phyloP scores from a whole-genome alignment of 2,797 vertebrate species.

The Sebastes paucispinis region DNA sequence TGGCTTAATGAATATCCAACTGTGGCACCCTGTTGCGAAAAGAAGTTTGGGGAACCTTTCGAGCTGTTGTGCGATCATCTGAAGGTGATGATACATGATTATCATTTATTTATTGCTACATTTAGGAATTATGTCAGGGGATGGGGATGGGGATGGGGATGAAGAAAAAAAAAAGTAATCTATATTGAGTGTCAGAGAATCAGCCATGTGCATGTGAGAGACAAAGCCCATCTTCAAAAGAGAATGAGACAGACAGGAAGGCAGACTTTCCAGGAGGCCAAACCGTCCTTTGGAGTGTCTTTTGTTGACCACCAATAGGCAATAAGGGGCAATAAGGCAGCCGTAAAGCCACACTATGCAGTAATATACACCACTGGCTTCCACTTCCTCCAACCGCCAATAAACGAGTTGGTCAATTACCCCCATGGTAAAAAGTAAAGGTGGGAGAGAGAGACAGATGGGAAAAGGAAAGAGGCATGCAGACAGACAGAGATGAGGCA shows the following conservation, averaged over 20 bases:
- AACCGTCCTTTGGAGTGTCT: slow-evolving; percentile 50
- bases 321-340: slow-evolving; percentile 62
- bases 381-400: slow-evolving; percentile 67
- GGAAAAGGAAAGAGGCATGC: slow-evolving; percentile 1
- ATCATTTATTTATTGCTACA: not conserved
- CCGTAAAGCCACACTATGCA: slow-evolving; percentile 63
- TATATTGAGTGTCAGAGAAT: not conserved
- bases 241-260: slow-evolving; percentile 42
- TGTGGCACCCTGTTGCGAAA: slow-evolving; percentile 30
- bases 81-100: not conserved
- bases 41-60: slow-evolving; percentile 23
- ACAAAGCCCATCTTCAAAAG: slow-evolving; percentile 12
- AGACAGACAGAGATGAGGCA: slow-evolving; percentile 27
- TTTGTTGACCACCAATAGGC: slow-evolving; percentile 65
- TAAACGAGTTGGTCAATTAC: slow-evolving; percentile 74
- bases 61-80: not conserved
- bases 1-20: slow-evolving; percentile 61
- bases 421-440: slow-evolving; percentile 54
- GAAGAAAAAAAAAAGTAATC: not conserved
- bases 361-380: slow-evolving; percentile 61
- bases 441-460: slow-evolving; percentile 39
- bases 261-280: slow-evolving; percentile 40
- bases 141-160: not conserved
- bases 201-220: not conserved
- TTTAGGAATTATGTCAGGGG: not conserved